Evolutionary conservation across 1,140 invertebrate species (phyloP).

Genomic region (Mactra quadrangularis): DNA sequence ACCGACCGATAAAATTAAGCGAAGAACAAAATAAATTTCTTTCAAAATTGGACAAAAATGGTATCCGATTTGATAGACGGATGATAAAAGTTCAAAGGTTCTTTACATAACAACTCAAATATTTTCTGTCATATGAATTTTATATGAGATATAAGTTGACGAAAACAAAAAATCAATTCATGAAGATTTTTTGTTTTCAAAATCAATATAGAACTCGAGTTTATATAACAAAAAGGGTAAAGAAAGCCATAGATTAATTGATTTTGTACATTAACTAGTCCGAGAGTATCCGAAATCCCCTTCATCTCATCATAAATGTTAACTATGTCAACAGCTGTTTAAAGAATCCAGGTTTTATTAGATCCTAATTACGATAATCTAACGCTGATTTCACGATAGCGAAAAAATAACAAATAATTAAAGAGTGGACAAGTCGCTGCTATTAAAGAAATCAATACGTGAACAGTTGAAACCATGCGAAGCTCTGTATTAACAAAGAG

Average conservation of each 20-base stretch:
- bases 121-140: slow-evolving; percentile 35
- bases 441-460: slow-evolving; percentile 13
- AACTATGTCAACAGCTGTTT: slow-evolving; percentile 38
- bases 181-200: slow-evolving; percentile 33
- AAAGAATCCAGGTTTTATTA: slow-evolving; percentile 4
- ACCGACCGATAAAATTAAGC: slow-evolving; percentile 3
- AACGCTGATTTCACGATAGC: slow-evolving; percentile 39
- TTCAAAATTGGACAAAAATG: slow-evolving; percentile 45
- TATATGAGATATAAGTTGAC: background rate
- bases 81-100: slow-evolving; percentile 45
- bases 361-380: slow-evolving; percentile 42
- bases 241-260: slow-evolving; percentile 44
- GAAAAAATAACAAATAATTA: slow-evolving; percentile 37
- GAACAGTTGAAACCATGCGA: background rate
- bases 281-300: no score
- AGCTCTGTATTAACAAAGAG: no score
- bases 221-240: slow-evolving; percentile 9
- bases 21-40: slow-evolving; percentile 40
- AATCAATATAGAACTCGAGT: slow-evolving; percentile 60
- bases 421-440: slow-evolving; percentile 21
- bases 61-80: slow-evolving; percentile 20
- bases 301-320: no score
- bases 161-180: slow-evolving; percentile 32
- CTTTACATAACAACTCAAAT: slow-evolving; percentile 32
- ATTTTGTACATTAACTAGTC: no score